These are phyloP conservation scores for Eledone cirrhosa DNA, from an alignment of 2,888 invertebrate genomes.

Conservation along the genomic window DNA sequence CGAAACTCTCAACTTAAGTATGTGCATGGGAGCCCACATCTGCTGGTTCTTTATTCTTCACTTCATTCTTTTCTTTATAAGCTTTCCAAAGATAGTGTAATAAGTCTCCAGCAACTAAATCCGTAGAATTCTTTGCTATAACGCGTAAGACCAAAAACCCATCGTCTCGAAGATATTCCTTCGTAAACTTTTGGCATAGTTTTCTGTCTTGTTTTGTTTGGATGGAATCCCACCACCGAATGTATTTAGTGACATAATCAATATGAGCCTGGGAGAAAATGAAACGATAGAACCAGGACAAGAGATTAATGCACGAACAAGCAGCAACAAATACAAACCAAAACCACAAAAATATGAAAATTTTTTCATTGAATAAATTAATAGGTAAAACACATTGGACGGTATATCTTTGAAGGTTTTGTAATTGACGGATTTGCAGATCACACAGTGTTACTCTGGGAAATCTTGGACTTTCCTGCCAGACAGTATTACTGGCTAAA, in stretches of 20 bases:
- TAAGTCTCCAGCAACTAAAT: constrained; percentile 17
- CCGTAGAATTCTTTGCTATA: constrained; percentile 30
- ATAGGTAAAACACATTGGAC: constrained; percentile 45
- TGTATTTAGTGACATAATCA: constrained; percentile 37
- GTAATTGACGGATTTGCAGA: constrained; percentile 40
- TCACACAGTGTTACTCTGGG: constrained; percentile 48
- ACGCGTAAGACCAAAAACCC: constrained; percentile 35
- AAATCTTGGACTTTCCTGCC: constrained; percentile 38
- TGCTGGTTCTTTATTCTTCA: neutral
- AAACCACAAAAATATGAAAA: constrained; percentile 46
- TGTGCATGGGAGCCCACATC: neutral
- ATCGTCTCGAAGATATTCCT: constrained; percentile 34
- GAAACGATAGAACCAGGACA: constrained; percentile 30
- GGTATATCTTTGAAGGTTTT: constrained; percentile 41
- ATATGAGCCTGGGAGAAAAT: constrained; percentile 28
- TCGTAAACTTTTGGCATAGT: constrained; percentile 28
- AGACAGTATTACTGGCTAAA: constrained; percentile 34
- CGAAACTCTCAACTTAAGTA: neutral
- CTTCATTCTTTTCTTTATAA: constrained; percentile 4
- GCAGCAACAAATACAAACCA: constrained; percentile 38
- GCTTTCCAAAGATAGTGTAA: constrained; percentile 19
- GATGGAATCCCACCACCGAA: constrained; percentile 24
- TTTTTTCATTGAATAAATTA: constrained; percentile 43
- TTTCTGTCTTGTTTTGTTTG: constrained; percentile 17
- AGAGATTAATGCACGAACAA: constrained; percentile 32